Percentiles rank a stretch among this genome's conserved stretches.
Evolutionary conservation across 92 coral and sea anemone species (phyloP).

Genomic region (Parazoanthus atlanticus): DNA sequence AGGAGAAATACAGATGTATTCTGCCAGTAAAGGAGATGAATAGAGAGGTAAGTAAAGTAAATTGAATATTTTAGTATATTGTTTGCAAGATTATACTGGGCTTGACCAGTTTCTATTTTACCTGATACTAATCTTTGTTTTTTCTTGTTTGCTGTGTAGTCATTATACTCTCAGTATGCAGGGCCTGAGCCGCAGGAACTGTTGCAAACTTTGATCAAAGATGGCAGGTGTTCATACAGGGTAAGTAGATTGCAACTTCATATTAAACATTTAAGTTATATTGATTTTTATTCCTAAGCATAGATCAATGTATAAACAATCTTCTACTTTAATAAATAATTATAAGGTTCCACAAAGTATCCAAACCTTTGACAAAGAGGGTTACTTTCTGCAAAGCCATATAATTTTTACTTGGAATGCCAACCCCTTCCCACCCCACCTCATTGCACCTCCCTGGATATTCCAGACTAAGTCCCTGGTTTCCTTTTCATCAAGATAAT

Average conservation of each 20-base stretch:
- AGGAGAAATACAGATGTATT: conserved; percentile 87
- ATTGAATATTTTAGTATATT: neutral
- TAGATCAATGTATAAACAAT: neutral
- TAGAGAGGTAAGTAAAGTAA: conserved; percentile 53
- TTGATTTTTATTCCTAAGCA: neutral
- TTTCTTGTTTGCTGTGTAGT: conserved; percentile 21
- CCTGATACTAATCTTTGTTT: no score
- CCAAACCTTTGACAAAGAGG: no score
- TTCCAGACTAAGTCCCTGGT: no score
- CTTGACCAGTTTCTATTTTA: no score
- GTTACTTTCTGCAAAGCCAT: no score
- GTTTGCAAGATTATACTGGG: no score
- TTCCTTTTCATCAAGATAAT: no score
- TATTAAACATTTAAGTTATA: neutral
- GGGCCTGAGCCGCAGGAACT: conserved; percentile 81
- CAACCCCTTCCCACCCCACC: no score
- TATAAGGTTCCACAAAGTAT: no score
- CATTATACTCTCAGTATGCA: conserved; percentile 17
- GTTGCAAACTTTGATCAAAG: conserved; percentile 67
- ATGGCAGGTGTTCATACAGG: conserved; percentile 87
- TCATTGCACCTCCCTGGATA: no score
- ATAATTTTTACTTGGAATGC: no score
- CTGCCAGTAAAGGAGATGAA: conserved; percentile 68
- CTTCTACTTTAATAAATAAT: no score
- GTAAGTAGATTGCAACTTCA: conserved; percentile 45